Evolutionary conservation across 2,797 vertebrate genomes (phyloP), one percentile per base, ranked within the genome.

Genomic region (Malacoctenus gilli): DNA sequence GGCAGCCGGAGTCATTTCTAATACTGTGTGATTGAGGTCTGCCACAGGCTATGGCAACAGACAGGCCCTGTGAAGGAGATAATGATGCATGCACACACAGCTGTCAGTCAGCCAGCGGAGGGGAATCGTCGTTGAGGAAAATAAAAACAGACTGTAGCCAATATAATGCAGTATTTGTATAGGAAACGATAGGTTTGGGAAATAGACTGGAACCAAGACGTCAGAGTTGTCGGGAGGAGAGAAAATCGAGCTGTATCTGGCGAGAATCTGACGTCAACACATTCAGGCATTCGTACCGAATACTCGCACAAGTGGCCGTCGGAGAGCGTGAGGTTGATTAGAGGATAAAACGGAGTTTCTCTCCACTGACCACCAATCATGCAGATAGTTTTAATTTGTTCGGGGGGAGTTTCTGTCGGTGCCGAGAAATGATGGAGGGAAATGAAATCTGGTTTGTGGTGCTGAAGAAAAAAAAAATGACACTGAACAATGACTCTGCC

Each of bases 11-110:
- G 77, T 83, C 67, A 77, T 69, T 79, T 80, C 75, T 81, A 77
- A 78, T 77, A 73, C 59, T 55, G 59, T 65, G 74, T 72, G 75
- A 89, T 78, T 68, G 78, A 87, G 86, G 80, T 84, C 82, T 83
- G 87, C 85, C 80, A 84, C 72, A 61, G 83, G 85, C 83, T 79
- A 83, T 30, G 28, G 79, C 74, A 55, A 75, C 79, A 81, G 80
- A 77, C 84, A 81, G 53, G 39, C 72, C 75, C 66, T 79, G 85
- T 83, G 78, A 83, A 79, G 59, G 75, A 86, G 85, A 87, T 89
- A 89, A 85, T 85, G 81, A 88, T 82, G 82, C 82, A 71, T 79
- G 67, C 75, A 72, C 77, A 78, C 83, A 79, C 84, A 70, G 83
- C 87, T 86, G 88, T 86, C 87, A 85, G 73, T 85, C 80, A 85